Conservation (phyloP, 2,797 vertebrate species). For the Sciurus vulgaris region DNA sequence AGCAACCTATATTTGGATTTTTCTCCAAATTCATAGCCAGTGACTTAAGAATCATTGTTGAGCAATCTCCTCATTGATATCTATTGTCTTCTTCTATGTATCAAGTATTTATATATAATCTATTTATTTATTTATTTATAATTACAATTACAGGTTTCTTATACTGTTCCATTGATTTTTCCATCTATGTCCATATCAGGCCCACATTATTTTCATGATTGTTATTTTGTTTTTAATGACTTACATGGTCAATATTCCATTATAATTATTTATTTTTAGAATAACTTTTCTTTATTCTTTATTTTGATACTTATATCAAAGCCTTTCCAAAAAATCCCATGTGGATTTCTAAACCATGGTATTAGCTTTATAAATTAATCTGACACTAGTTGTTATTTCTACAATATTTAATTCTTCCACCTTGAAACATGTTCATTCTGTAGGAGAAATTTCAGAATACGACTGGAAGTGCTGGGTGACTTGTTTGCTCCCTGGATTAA, state of each 20-base stretch:
- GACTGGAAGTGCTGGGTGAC: not conserved
- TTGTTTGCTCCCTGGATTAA: not conserved
- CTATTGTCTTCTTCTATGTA: not conserved
- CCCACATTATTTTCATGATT: not conserved
- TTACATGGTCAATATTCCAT: not conserved
- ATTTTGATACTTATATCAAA: not conserved
- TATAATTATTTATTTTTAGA: not conserved
- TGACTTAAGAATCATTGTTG: not conserved
- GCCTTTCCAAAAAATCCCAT: not conserved
- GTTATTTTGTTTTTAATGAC: not conserved
- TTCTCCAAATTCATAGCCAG: not conserved
- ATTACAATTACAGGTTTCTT: not conserved
- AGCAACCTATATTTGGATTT: not conserved
- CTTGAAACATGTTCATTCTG: not conserved
- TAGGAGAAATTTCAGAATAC: conserved; percentile 25
- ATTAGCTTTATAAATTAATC: not conserved
- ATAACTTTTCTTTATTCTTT: not conserved
- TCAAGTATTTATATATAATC: not conserved
- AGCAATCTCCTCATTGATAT: not conserved
- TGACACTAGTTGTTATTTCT: not conserved
- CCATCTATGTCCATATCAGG: not conserved
- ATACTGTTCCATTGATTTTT: not conserved
- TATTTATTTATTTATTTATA: not conserved
- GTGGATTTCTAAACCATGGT: not conserved
- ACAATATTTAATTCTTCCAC: not conserved